Evolutionary conservation across 30 jellyfish, hydroid and myxozoan species (phyloP).

Genomic region (Euphysa ruthae): DNA sequence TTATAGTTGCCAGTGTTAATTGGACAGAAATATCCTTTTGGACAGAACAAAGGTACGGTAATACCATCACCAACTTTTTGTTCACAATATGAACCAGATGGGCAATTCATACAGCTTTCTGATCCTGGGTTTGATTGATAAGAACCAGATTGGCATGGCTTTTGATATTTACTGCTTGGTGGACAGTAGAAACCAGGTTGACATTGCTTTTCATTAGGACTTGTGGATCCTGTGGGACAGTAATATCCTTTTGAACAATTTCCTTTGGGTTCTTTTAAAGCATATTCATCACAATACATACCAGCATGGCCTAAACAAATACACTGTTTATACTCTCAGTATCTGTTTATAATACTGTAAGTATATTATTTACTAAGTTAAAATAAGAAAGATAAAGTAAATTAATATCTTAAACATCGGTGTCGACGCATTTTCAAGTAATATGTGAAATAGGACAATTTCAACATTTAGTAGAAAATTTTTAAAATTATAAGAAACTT

Average conservation of each 20-base stretch:
- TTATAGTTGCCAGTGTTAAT: constrained; percentile 67
- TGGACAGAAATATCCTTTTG: constrained; percentile 87
- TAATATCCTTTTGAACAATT: constrained; percentile 83
- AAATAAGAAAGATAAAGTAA: no score
- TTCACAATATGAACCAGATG: constrained; percentile 70
- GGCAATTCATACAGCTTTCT: constrained; percentile 76
- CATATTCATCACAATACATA: constrained; percentile 75
- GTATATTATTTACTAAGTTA: no score
- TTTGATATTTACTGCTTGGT: constrained; percentile 51
- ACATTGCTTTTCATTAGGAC: constrained; percentile 75
- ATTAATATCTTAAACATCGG: no score
- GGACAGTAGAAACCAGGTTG: constrained; percentile 97
- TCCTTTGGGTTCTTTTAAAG: constrained; percentile 80
- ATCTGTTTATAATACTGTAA: no score
- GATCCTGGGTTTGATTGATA: constrained; percentile 74
- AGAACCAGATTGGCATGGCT: constrained; percentile 77
- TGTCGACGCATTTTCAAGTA: no score
- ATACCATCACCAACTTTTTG: constrained; percentile 76
- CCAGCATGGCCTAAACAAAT: constrained; percentile 71
- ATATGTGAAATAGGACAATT: no score
- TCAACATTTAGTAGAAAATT: no score
- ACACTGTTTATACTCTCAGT: not conserved
- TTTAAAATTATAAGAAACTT: no score
- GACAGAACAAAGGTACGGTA: constrained; percentile 63
- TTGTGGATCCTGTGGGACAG: constrained; percentile 89